Conservation (phyloP, 1,140 invertebrate genomes). For the Penaeus indicus region DNA sequence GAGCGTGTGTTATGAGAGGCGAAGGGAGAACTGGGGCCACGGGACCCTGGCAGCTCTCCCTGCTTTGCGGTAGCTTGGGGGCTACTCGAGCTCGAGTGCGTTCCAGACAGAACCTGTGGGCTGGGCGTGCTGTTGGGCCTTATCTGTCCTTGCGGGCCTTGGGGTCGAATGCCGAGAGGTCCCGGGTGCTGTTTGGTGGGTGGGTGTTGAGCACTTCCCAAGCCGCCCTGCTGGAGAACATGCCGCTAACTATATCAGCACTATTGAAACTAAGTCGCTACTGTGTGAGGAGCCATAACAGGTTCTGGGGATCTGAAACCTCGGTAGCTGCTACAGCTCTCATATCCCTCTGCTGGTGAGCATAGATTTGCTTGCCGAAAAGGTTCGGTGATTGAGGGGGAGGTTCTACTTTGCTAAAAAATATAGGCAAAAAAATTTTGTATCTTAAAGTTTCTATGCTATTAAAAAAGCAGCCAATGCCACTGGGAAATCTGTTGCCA, state of each 20-base stretch:
- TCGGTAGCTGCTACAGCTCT: too few relatives aligned
- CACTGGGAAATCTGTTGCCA: too few relatives aligned
- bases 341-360: too few relatives aligned
- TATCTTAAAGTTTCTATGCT: too few relatives aligned
- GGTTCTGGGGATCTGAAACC: too few relatives aligned
- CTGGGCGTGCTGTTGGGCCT: conserved; percentile 41
- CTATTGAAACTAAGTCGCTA: background rate
- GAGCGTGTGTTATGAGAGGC: conserved; percentile 36
- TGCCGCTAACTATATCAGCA: conserved; percentile 59
- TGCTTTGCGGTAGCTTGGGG: conserved; percentile 11
- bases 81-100: conserved; percentile 48
- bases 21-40: conserved; percentile 43
- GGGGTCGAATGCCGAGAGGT: conserved; percentile 49
- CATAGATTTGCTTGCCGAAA: too few relatives aligned
- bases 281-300: too few relatives aligned
- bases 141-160: conserved; percentile 45
- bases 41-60: conserved; percentile 10
- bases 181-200: conserved; percentile 47
- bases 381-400: too few relatives aligned
- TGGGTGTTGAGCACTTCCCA: conserved; percentile 52
- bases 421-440: too few relatives aligned
- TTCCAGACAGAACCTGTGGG: conserved; percentile 37
- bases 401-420: too few relatives aligned
- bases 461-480: too few relatives aligned
- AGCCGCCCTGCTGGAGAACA: conserved; percentile 62